Evolutionary conservation across 2,113 vertebrate genomes (phyloP), one percentile per base, ranked within the genome.

Genomic region (Piaya cayana): DNA sequence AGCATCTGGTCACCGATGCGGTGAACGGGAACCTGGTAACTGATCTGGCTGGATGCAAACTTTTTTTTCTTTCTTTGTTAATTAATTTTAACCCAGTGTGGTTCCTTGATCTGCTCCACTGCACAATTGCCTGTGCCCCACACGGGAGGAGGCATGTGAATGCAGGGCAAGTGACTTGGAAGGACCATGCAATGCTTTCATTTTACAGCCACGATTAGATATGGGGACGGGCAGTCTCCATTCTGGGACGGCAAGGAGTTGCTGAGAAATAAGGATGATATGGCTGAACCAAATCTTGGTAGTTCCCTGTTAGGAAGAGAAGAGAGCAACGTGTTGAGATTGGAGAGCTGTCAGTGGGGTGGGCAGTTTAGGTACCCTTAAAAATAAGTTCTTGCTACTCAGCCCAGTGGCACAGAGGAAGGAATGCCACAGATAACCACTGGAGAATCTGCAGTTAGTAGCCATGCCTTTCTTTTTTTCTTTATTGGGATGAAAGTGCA

Each of bases 401-500:
- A 32, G 21, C 32, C 25, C 34, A 55, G 76, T 18, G 67, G 22
- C 6, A 32, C 29, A 52, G 86, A 69, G 47, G 42, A 86, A 49
- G 78, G 20, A 25, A 25, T 49, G 63, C 55, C 30, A 8, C 58
- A 62, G 68, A 11, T 8, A 26, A 16, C 22, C 25, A 6, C 7
- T 43, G 23, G 34, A 64, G 79, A 90, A 76, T 50, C 37, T 64
- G 17, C 20, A 32, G 56, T 7, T 6, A 34, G 32, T 53, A 53
- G 26, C 50, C 10, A 2, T 55, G 36, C 22, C 4, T 26, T 63
- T 34, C 32, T 43, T 50, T 62, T 29, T 50, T 27, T 36, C 39
- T 95, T 69, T 49, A 10, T 11, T 0, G 0, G 58, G 43, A 50
- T 59, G 43, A 49, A 76, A 72, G 20, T 0, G 0, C 0, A 2